Evolutionary conservation across 2,797 vertebrate genomes (phyloP), one percentile per base, ranked within the genome.

Genomic region (Anguilla marmorata): DNA sequence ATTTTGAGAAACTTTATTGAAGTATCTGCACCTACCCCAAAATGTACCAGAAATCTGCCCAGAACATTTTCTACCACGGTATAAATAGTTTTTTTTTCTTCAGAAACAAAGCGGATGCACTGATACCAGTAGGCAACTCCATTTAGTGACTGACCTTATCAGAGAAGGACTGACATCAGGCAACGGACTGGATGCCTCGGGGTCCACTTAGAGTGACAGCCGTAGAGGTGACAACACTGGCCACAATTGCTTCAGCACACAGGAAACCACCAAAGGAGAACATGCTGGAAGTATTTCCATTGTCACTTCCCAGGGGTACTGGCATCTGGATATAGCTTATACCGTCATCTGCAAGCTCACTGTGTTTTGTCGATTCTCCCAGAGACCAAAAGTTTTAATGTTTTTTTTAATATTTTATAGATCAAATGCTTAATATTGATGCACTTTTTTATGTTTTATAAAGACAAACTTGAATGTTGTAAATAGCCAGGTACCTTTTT

Each of bases 401-500:
- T 54, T 63, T 83, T 74, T 88, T 24, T 84, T 33, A 27, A 86
- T 63, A 89, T 88, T 93, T 92, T 69, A 58, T 79, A 88, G 85
- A 86, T 82, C 37, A 88, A 30, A 63, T n/a, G 56, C 27, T 90
- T 86, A 88, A 87, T 89, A 94, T 94, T 93, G 92, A 97, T 96
- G 96, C 96, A 97, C 96, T 96, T 97, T 96, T 76, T 45, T 93
- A 95, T 91, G 90, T 94, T 95, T 93, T 95, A 95, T 91, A 94
- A 94, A 91, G 94, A 91, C 93, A 91, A 95, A 96, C 96, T 96
- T 97, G 96, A 96, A 96, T 93, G 94, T 94, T 96, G 95, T 96
- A 96, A 96, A 96, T 96, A 96, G 92, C 92, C 92, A 93, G 89
- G 89, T 93, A 93, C 84, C 87, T 93, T 94, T 92, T 94, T 52